A percentile compares a stretch with the other conserved stretches of the same genome.
Conservation (phyloP, 1,140 invertebrate species). For the Microplitis mediator region DNA sequence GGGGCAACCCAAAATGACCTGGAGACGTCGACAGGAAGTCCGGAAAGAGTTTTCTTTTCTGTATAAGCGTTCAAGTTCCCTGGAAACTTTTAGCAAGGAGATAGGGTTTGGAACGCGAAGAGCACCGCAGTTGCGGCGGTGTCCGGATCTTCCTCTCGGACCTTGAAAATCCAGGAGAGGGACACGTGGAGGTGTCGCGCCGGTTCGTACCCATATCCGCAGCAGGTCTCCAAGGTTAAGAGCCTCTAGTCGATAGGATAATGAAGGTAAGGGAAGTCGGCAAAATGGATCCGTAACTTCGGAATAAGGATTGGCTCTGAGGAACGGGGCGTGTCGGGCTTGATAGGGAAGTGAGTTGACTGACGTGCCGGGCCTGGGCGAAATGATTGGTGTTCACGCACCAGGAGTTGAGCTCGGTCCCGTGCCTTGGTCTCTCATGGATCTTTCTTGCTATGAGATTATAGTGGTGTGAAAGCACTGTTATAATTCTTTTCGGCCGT, state of each 20-base stretch:
- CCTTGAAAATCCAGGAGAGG: conserved; percentile 77
- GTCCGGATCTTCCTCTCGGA: conserved; percentile 70
- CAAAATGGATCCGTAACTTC: conserved; percentile 84
- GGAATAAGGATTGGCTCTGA: conserved; percentile 81
- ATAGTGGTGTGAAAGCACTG: no score
- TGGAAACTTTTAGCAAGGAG: conserved; percentile 76
- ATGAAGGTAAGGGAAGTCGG: conserved; percentile 88
- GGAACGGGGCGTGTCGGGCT: conserved; percentile 72
- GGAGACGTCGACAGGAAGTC: conserved; percentile 75
- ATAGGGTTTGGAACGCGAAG: conserved; percentile 74
- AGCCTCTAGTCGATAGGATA: conserved; percentile 89
- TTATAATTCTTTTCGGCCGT: no score
- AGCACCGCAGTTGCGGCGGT: conserved; percentile 74
- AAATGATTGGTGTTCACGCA: conserved; percentile 27
- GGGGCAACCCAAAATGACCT: conserved; percentile 71
- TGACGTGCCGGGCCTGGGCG: conserved; percentile 54
- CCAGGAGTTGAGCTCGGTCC: no score
- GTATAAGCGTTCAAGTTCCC: conserved; percentile 74
- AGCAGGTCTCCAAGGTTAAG: conserved; percentile 80
- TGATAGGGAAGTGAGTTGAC: conserved; percentile 54
- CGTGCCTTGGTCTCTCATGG: no score
- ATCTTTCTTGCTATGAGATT: no score
- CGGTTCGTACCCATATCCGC: conserved; percentile 44
- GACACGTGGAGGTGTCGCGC: conserved; percentile 63
- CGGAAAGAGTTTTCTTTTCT: conserved; percentile 83